Percentiles rank a stretch among this genome's conserved stretches.
Conservation (phyloP, 2,797 vertebrate genomes). For the Rhincodon typus region DNA sequence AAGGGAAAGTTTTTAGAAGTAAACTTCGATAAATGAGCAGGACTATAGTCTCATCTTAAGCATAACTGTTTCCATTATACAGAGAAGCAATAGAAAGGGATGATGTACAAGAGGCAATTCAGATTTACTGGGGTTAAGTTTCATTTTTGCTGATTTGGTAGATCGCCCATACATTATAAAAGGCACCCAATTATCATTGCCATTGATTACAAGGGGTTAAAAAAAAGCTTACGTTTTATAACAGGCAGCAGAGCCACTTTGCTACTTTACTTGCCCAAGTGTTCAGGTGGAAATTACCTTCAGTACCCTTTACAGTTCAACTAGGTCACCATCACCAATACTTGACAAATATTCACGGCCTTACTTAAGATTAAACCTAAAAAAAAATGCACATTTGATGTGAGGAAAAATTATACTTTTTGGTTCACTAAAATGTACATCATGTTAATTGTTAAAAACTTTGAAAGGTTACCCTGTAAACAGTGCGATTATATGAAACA, state of each 20-base stretch:
- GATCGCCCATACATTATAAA: background rate
- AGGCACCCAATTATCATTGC: background rate
- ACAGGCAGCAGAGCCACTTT: background rate
- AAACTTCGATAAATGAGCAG: background rate
- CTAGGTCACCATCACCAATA: slow-evolving; percentile 8
- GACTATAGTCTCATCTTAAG: background rate
- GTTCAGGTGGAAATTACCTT: background rate
- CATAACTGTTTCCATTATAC: background rate
- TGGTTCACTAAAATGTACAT: slow-evolving; percentile 23
- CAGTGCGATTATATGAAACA: background rate
- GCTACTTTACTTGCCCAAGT: background rate
- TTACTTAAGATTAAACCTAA: slow-evolving; percentile 17
- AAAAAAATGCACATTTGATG: slow-evolving; percentile 11
- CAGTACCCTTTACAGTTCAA: background rate
- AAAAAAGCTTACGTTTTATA: background rate
- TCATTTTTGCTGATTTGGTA: background rate
- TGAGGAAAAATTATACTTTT: slow-evolving; percentile 25
- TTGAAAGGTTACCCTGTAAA: slow-evolving; percentile 31
- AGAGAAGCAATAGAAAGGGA: background rate
- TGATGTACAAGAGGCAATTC: background rate
- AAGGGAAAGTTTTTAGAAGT: background rate
- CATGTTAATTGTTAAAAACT: slow-evolving; percentile 28
- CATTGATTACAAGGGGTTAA: background rate
- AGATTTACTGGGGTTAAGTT: background rate
- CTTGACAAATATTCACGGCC: background rate